Percentiles rank a stretch among this genome's conserved stretches.
These are phyloP conservation scores for Formica selysi DNA, from an alignment of 1,140 invertebrate genomes.

Conservation along the genomic window DNA sequence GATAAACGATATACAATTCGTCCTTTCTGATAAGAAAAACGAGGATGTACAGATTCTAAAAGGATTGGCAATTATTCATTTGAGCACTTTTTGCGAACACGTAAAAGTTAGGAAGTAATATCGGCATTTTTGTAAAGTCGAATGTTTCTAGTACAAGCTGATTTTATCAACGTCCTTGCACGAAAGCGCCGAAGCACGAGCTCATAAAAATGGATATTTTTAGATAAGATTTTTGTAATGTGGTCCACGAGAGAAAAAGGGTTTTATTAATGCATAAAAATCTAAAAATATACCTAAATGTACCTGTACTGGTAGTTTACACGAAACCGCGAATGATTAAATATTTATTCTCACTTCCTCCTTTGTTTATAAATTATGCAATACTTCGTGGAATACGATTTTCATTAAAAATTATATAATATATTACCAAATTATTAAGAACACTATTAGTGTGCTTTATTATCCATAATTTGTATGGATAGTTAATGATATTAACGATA, in stretches of 20 bases:
- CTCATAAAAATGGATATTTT: constrained; percentile 46
- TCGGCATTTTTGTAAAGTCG: constrained; percentile 36
- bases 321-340: constrained; percentile 30
- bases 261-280: constrained; percentile 55
- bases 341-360: constrained; percentile 15
- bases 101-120: constrained; percentile 8
- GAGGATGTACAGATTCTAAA: not conserved
- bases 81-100: not conserved
- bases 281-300: constrained; percentile 46
- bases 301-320: constrained; percentile 15
- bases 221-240: constrained; percentile 55
- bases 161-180: constrained; percentile 68
- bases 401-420: constrained; percentile 10
- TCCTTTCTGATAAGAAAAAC: not conserved
- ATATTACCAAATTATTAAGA: not conserved
- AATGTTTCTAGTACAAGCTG: constrained; percentile 43
- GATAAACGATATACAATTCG: not conserved
- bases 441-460: not conserved
- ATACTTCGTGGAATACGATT: constrained; percentile 1
- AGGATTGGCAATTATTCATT: constrained; percentile 4
- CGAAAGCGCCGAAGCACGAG: constrained; percentile 45
- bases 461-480: not conserved
- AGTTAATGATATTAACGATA: not conserved
- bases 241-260: not conserved
- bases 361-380: constrained; percentile 21